Evolutionary conservation across 2,888 invertebrate genomes (phyloP), one percentile per base, ranked within the genome.

Genomic region (Rugalucina vietnamica): DNA sequence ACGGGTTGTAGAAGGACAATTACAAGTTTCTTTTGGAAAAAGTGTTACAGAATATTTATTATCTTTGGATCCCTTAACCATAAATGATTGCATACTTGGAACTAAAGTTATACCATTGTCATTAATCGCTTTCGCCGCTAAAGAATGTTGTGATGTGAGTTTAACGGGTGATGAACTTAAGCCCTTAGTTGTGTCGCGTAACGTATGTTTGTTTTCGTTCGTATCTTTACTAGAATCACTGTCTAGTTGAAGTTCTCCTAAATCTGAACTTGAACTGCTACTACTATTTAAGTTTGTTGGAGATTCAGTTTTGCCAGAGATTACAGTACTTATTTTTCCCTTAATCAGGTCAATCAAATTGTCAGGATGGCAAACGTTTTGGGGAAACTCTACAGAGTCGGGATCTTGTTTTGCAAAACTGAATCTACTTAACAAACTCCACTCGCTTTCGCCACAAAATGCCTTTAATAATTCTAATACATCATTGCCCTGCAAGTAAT

Each of bases 401-500:
- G 77, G 70, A 50, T 77, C 70, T 34, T 36, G 54, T n/a, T 27
- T 18, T 24, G 71, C 78, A 78, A 39, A 71, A 27, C 50, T 37
- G 14, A 78, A 71, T 4, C 34, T 60, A 29, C 21, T 3, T 54
- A 21, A 32, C 21, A 72, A 54, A 18, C 27, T n/a, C 72, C 39
- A 70, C 39, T 69, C 43, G 39, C 65, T 65, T 49, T 76, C 69
- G 0, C 69, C 76, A n/a, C 76, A 76, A 39, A 76, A 76, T 10
- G 69, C 76, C 1, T n/a, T 1, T 4, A 65, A 18, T 57, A 79
- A 43, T 43, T 72, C 73, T 21, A 14, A 57, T n/a, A 79, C 24
- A n/a, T 72, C 79, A 50, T 76, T 76, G 14, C 54, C 36, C 29
- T 79, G 79, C 21, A 79, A 39, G 27, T 79, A 72, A 57, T 72